Conservation (phyloP, 2,797 vertebrate genomes). For the Bucorvus abyssinicus region DNA sequence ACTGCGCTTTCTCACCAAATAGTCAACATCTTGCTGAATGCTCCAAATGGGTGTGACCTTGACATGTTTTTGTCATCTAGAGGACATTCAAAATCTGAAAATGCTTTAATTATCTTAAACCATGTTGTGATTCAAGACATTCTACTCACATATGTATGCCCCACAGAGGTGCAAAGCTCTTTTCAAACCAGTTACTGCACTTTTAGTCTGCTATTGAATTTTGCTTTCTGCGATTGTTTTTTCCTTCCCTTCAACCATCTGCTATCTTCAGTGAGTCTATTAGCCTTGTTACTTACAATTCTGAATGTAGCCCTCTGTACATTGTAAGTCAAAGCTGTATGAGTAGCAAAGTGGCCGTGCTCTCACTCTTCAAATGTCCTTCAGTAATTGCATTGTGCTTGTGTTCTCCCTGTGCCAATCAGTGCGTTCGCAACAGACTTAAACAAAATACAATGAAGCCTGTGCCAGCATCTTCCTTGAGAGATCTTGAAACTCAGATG, state of each 20-base stretch:
- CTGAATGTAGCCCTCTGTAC: slow-evolving; percentile 34
- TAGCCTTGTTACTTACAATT: slow-evolving; percentile 46
- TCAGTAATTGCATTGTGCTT: background rate
- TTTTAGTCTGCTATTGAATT: slow-evolving; percentile 46
- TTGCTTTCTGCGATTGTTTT: slow-evolving; percentile 21
- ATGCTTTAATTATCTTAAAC: slow-evolving; percentile 55
- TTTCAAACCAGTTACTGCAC: slow-evolving; percentile 32
- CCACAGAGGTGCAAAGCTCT: slow-evolving; percentile 28
- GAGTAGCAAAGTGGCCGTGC: background rate
- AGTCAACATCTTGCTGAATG: background rate
- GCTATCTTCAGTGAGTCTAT: slow-evolving; percentile 17
- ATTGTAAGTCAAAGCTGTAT: slow-evolving; percentile 23
- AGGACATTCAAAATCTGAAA: background rate
- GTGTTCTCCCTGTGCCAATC: background rate
- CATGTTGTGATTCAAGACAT: slow-evolving; percentile 21
- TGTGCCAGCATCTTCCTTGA: background rate
- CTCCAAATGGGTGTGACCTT: slow-evolving; percentile 10
- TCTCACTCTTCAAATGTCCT: slow-evolving; percentile 19
- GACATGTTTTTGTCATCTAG: slow-evolving; percentile 41
- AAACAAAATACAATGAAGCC: background rate
- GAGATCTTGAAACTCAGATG: background rate
- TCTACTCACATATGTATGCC: background rate
- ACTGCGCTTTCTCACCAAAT: background rate
- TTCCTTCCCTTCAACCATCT: slow-evolving; percentile 16
- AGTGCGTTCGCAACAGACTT: background rate